phyloP scores from a whole-genome alignment of 2,888 invertebrate species.

The Nudaria mundana region DNA sequence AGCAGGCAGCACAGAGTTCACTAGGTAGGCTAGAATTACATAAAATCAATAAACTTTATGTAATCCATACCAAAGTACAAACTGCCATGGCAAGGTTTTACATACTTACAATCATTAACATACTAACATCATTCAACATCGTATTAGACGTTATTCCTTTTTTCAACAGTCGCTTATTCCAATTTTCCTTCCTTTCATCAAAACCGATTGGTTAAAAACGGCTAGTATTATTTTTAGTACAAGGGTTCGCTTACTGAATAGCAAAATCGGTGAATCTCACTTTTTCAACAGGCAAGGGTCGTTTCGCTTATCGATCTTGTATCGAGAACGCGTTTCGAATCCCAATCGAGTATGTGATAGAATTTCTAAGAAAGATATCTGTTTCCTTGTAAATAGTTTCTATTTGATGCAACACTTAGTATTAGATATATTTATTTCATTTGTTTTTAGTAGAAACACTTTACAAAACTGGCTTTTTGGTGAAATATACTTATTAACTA shows the following conservation, averaged over 20 bases:
- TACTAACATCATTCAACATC: no score
- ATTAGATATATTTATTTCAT: no score
- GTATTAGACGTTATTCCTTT: constrained; percentile 17
- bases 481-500: no score
- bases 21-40: no score
- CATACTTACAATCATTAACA: no score
- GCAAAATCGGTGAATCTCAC: constrained; percentile 60
- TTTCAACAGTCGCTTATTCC: constrained; percentile 29
- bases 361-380: constrained; percentile 47
- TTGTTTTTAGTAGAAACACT: no score
- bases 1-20: no score
- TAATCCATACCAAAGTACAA: no score
- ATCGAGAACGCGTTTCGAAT: constrained; percentile 57
- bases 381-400: constrained; percentile 37
- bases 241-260: constrained; percentile 60
- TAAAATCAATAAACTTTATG: no score
- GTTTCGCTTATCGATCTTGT: constrained; percentile 66
- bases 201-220: constrained; percentile 54
- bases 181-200: constrained; percentile 57
- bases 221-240: constrained; percentile 63
- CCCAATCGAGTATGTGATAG: constrained; percentile 54
- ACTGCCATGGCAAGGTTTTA: no score
- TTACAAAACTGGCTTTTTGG: no score
- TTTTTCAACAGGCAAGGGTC: constrained; percentile 57
- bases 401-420: constrained; percentile 34